A percentile compares a stretch with the other conserved stretches of the same genome.
These are phyloP conservation scores for Metalampra italica DNA, from an alignment of 2,888 invertebrate genomes.

Conservation along the genomic window DNA sequence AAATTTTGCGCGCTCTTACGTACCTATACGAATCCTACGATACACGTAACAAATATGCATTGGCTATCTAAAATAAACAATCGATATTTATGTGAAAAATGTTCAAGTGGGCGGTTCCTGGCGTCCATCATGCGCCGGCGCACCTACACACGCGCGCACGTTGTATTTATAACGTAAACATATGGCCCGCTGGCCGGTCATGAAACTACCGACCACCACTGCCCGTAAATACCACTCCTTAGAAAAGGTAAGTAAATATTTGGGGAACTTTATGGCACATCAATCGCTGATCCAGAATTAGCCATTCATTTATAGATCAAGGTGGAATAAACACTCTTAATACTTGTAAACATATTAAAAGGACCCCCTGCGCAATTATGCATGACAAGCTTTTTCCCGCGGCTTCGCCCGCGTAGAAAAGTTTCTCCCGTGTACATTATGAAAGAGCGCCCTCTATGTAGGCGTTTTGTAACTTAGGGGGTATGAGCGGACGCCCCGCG, in stretches of 20 bases:
- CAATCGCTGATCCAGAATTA: constrained; percentile 3
- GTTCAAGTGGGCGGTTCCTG: constrained; percentile 62
- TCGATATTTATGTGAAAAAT: constrained; percentile 1
- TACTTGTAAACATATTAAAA: not conserved
- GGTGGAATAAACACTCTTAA: not conserved
- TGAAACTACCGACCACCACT: constrained; percentile 41
- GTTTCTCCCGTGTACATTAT: too few species aligned
- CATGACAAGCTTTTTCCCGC: too few species aligned
- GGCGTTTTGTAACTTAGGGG: too few species aligned
- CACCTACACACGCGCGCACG: constrained; percentile 42
- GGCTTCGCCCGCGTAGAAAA: too few species aligned
- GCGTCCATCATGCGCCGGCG: constrained; percentile 52
- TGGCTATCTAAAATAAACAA: not conserved
- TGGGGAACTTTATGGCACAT: constrained; percentile 11
- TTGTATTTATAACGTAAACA: constrained; percentile 70
- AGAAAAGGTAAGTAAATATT: constrained; percentile 21
- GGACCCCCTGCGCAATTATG: too few species aligned
- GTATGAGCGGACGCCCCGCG: too few species aligned
- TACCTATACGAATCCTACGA: not conserved
- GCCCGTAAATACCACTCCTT: constrained; percentile 32
- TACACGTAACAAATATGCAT: not conserved
- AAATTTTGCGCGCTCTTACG: not conserved
- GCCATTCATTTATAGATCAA: not conserved
- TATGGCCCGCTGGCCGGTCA: constrained; percentile 51
- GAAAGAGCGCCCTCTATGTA: too few species aligned